Conservation (phyloP, 2,113 vertebrate genomes). For the Nycticryphes semicollaris region DNA sequence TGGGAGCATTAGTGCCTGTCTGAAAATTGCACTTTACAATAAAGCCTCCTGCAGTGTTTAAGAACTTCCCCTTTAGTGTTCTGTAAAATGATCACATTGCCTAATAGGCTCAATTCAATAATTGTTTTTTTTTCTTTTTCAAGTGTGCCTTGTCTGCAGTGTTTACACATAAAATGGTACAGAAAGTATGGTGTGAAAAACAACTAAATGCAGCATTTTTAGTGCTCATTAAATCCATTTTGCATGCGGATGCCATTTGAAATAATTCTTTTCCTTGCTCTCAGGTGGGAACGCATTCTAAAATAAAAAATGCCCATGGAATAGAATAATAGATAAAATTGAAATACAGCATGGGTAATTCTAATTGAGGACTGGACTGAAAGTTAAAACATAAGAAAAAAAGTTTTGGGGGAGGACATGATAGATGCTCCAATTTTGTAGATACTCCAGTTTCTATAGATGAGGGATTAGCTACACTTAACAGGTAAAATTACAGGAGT, state of each 20-base stretch:
- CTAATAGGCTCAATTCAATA: conserved; percentile 40
- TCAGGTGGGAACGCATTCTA: background rate
- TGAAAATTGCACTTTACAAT: conserved; percentile 49
- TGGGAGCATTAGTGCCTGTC: conserved; percentile 22
- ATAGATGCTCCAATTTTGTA: background rate
- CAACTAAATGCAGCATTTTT: conserved; percentile 24
- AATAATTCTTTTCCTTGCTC: background rate
- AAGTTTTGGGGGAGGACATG: background rate
- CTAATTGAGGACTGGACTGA: background rate
- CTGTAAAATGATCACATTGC: conserved; percentile 19
- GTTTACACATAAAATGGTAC: conserved; percentile 21
- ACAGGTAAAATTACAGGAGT: background rate
- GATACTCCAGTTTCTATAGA: background rate
- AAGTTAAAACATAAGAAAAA: background rate
- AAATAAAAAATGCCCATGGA: background rate
- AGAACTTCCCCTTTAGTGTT: conserved; percentile 28
- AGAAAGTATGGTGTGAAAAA: conserved; percentile 37
- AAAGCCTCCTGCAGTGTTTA: conserved; percentile 27
- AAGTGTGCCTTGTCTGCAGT: background rate
- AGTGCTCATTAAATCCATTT: conserved; percentile 11
- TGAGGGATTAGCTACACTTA: background rate
- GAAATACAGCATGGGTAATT: background rate
- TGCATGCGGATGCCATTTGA: background rate
- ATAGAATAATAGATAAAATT: background rate
- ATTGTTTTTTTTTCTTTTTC: conserved; percentile 30